phyloP scores from a whole-genome alignment of 2,888 invertebrate genomes.

The Cremastinae sp. region DNA sequence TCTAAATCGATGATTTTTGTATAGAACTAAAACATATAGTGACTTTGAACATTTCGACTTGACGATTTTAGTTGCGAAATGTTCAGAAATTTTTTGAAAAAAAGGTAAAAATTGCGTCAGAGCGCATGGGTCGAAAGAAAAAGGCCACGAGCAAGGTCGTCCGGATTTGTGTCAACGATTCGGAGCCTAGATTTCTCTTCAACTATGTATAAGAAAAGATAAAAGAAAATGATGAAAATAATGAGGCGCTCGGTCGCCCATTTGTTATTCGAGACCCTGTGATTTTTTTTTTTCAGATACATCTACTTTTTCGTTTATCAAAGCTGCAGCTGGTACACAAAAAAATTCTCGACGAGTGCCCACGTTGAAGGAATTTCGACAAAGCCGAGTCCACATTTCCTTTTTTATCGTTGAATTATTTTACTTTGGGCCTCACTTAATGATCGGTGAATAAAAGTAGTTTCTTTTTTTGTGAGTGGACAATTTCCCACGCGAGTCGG shows the following conservation, averaged over 20 bases:
- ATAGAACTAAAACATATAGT: too few relatives aligned
- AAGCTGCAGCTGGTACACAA: conserved; percentile 13
- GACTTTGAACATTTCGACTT: too few relatives aligned
- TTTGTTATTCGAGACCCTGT: conserved; percentile 18
- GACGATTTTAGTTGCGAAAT: too few relatives aligned
- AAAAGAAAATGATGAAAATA: conserved; percentile 21
- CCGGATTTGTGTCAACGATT: not conserved
- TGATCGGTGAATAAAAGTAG: conserved; percentile 34
- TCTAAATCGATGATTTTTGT: too few relatives aligned
- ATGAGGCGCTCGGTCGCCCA: conserved; percentile 3
- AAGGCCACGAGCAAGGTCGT: not conserved
- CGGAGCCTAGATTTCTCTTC: conserved; percentile 12
- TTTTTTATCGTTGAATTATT: conserved; percentile 37
- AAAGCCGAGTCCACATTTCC: too few relatives aligned
- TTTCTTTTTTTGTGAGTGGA: conserved; percentile 7
- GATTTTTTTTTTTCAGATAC: conserved; percentile 11
- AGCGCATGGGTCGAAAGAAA: not conserved
- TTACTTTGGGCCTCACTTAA: conserved; percentile 34
- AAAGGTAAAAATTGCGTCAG: not conserved
- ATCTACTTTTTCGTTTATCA: conserved; percentile 9
- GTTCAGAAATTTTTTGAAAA: too few relatives aligned
- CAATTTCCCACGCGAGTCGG: conserved; percentile 16
- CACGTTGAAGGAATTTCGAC: conserved; percentile 17
- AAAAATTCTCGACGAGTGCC: conserved; percentile 34
- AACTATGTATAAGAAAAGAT: conserved; percentile 16